Evolutionary conservation across 2,797 vertebrate species (phyloP).

Genomic region (Paguma larvata): DNA sequence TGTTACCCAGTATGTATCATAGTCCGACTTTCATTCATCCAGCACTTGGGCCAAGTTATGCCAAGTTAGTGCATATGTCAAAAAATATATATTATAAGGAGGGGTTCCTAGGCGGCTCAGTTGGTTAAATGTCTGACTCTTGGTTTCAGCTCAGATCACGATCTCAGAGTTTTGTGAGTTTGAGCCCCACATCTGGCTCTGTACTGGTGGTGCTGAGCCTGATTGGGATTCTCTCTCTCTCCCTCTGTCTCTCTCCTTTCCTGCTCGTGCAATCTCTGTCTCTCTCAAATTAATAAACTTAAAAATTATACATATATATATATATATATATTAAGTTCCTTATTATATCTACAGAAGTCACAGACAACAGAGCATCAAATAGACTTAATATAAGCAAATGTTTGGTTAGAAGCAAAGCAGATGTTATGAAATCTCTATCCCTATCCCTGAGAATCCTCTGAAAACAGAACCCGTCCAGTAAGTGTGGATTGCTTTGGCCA

Average conservation of each 20-base stretch:
- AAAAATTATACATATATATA: too few species aligned
- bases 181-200: too few species aligned
- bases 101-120: too few species aligned
- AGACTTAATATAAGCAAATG: neutral
- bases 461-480: neutral
- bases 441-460: neutral
- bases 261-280: too few species aligned
- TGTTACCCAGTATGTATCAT: neutral
- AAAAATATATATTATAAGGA: neutral
- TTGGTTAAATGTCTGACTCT: too few species aligned
- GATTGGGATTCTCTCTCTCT: too few species aligned
- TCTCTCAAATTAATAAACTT: too few species aligned
- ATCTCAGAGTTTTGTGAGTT: too few species aligned
- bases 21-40: neutral
- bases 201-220: too few species aligned
- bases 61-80: neutral
- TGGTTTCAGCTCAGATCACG: too few species aligned
- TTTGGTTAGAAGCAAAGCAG: neutral
- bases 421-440: constrained; percentile 39
- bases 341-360: neutral
- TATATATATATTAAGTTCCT: too few species aligned
- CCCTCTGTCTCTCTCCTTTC: too few species aligned
- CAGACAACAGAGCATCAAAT: neutral
- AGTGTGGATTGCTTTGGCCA: neutral
- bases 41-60: neutral